Evolutionary conservation across 2,888 invertebrate species (phyloP), one percentile per base, ranked within the genome.

Genomic region (Drosophila mayaguana): DNA sequence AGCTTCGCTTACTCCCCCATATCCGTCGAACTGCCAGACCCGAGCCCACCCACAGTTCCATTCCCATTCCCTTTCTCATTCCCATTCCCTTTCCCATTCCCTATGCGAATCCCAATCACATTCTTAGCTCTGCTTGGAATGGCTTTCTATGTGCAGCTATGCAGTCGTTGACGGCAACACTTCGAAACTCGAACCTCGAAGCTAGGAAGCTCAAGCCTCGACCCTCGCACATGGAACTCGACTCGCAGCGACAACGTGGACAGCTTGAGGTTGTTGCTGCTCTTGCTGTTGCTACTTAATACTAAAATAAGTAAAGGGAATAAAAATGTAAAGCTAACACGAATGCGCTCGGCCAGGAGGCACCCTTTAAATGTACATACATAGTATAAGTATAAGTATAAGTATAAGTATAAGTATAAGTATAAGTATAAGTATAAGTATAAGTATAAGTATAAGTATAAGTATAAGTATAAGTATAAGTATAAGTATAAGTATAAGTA

Each of bases 251-350:
- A 53, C 43, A 56, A 60, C 75, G 56, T 70, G 75, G 79, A 70
- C 75, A 79, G 79, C 70, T 76, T 62, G 63, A 79, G 75, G 77
- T 79, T 77, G 62, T 54, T 60, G 64, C 61, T 34, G 38, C 53
- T 16, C 32, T 51, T 34, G 38, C 54, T 22, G 22, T 18, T 34
- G 32, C 32, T 32, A 50, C 48, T 50, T 32, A 42, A 42, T 50
- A 50, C 18, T 18, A 28, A n/a, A 53, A 32, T n/a, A 12, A 18
- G 25, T 20, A 75, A 61, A 34, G 46, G 28, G 9, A 38, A 59
- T 45, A 50, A 50, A 50, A 18, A 32, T 18, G 1, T 28, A 48
- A 50, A 50, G 7, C 18, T 34, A 40, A 42, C 25, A 63, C 20
- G 18, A 51, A 34, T 36, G 34, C 42, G 48, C 64, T 43, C 12